Evolutionary conservation across 2,113 vertebrate genomes (phyloP), one percentile per base, ranked within the genome.

Genomic region (Terrapene triunguis): DNA sequence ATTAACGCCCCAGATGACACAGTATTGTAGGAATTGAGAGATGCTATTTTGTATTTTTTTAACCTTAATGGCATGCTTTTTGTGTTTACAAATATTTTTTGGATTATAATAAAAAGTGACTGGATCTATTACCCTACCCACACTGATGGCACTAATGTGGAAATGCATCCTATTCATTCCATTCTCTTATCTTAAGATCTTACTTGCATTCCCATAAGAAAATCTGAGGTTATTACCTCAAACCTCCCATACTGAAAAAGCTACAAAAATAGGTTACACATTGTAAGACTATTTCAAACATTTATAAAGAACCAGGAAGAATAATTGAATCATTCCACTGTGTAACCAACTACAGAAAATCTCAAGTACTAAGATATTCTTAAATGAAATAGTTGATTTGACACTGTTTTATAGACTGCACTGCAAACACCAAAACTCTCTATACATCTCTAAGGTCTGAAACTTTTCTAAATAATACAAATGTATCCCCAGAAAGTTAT

Each of bases 401-500:
- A 96, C 79, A 93, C 86, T 35, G 12, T 50, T 94, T 96, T 90
- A 95, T 51, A 96, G 91, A 94, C 88, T 94, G 51, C 84, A 95
- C 44, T 95, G 97, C 91, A 97, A 96, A 96, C 50, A 80, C 89
- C 80, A 95, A 80, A 92, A 92, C 53, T 92, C 84, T 92, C 89
- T 80, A 78, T 93, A 94, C 90, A 35, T 84, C 74, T 87, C 0
- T 1, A 90, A 98, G 96, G 97, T 87, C 93, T 97, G 97, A 96
- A 98, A 85, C 27, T 95, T 98, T 97, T 97, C 97, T 96, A 98
- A 98, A 98, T 98, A 97, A 98, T 98, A 98, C 80, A 98, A 98
- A 98, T 98, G 97, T 98, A 98, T 95, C 93, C 97, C 97, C 96
- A 95, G 29, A 96, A 96, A 95, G 97, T 96, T 97, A 98, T 97